phyloP scores from a whole-genome alignment of 2,888 invertebrate genomes.

The Cremastobaeus sp. region DNA sequence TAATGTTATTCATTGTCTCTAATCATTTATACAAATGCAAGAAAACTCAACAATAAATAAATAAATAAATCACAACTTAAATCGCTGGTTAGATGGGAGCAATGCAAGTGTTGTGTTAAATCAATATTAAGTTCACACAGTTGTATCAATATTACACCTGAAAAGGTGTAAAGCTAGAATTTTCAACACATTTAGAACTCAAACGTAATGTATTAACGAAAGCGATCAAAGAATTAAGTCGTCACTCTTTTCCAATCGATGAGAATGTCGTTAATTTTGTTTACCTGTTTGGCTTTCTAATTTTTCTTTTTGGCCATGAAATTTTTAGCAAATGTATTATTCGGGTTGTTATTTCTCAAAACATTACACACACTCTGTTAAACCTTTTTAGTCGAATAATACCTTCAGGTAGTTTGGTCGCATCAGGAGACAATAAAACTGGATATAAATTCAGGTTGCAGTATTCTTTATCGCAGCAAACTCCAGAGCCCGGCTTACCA shows the following conservation, averaged over 20 bases:
- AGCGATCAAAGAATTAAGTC: no score
- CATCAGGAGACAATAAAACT: slow-evolving; percentile 74
- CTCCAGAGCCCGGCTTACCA: slow-evolving; percentile 74
- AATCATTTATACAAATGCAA: slow-evolving; percentile 35
- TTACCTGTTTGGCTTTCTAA: no score
- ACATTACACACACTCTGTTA: slow-evolving; percentile 77
- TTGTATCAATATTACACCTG: slow-evolving; percentile 17
- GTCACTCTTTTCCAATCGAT: no score
- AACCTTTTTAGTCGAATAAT: slow-evolving; percentile 74
- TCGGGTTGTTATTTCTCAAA: slow-evolving; percentile 61
- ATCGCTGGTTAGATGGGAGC: slow-evolving; percentile 44
- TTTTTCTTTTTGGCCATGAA: neutral
- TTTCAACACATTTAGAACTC: no score
- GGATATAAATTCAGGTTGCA: slow-evolving; percentile 81
- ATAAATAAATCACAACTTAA: slow-evolving; percentile 12
- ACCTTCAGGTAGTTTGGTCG: slow-evolving; percentile 80
- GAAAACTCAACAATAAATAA: no score
- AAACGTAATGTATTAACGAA: neutral
- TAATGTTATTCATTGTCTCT: slow-evolving; percentile 39
- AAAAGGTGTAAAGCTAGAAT: slow-evolving; percentile 7
- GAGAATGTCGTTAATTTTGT: slow-evolving; percentile 8
- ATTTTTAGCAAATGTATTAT: neutral
- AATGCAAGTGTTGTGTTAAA: slow-evolving; percentile 39
- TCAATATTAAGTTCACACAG: slow-evolving; percentile 35
- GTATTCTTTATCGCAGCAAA: slow-evolving; percentile 81